Evolutionary conservation across 30 jellyfish, hydroid and myxozoan genomes (phyloP), one percentile per base, ranked within the genome.

Genomic region (Phacellophora camtschatica): DNA sequence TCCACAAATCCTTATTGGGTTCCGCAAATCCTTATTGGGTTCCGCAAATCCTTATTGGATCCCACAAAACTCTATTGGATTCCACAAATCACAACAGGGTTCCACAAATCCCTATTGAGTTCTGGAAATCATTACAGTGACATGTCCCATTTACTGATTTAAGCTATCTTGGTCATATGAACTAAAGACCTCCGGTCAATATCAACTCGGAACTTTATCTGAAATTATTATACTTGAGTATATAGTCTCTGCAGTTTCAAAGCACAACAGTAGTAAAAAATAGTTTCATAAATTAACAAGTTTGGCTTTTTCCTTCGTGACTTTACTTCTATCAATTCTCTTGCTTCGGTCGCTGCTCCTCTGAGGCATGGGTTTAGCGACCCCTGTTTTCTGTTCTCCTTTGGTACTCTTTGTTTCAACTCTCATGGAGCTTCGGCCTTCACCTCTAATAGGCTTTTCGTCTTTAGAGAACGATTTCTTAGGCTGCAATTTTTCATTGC

Each of bases 391-490:
- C 84, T 80, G 82, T 11, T 31, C 84, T 5, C 32, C 91, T 50
- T 80, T 64, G 32, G 49, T 77, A 2, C 76, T 84, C 15, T 61
- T 57, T 30, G 91, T 28, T 5, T 58, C n/a, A 0, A 77, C 15
- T 1, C 50, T 48, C 19, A 53, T 32, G 53, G 33, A 30, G 12
- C 65, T 19, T 23, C 20, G 68, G 27, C 50, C 13, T 19, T 66
- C 91, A 8, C 59, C 10, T 56, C 46, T 80, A 30, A 35, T 55
- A 0, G 83, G 68, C 69, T 54, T 64, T 30, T 80, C 91, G 2
- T 65, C 91, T 33, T 55, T 65, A 2, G 54, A 54, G 0, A 12
- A 12, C 8, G 84, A 48, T 28, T 34, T 66, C 48, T 51, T 80
- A 46, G 48, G 46, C 29, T 62, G 86, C 27, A 20, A 28, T 51